Conservation (phyloP, 2,888 invertebrate species). For the Andrena flavipes region DNA sequence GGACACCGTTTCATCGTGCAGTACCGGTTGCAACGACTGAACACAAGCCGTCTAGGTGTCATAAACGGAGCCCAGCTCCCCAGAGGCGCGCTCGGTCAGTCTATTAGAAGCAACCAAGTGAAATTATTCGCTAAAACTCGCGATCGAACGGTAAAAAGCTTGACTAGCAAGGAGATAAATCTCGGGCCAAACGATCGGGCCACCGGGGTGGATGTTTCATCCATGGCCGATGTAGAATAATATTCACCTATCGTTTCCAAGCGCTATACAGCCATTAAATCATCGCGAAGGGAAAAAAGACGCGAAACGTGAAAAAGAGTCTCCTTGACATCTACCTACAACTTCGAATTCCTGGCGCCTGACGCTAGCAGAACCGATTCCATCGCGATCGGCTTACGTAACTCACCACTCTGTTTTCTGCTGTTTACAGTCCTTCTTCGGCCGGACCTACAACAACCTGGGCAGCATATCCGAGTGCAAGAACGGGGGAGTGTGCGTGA, state of each 20-base stretch:
- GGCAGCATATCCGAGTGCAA: slow-evolving; percentile 96
- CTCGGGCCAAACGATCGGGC: neutral
- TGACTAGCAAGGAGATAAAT: slow-evolving; percentile 24
- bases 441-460: slow-evolving; percentile 95
- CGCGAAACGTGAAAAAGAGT: neutral
- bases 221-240: slow-evolving; percentile 7
- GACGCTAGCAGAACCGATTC: no score
- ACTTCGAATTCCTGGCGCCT: no score
- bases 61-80: slow-evolving; percentile 10
- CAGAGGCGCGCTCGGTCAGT: neutral
- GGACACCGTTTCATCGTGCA: slow-evolving; percentile 1
- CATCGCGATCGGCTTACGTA: no score
- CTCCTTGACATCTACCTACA: no score
- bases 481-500: slow-evolving; percentile 95
- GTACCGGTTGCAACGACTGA: slow-evolving; percentile 3
- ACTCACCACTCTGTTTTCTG: slow-evolving; percentile 15
- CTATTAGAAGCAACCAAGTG: slow-evolving; percentile 15
- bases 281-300: neutral
- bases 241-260: neutral
- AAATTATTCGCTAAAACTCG: slow-evolving; percentile 10
- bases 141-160: slow-evolving; percentile 21
- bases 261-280: neutral
- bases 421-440: slow-evolving; percentile 93
- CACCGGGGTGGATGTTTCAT: slow-evolving; percentile 1
- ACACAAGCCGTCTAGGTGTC: neutral